Conservation (phyloP, 2,888 invertebrate genomes). For the Chirona hameri region DNA sequence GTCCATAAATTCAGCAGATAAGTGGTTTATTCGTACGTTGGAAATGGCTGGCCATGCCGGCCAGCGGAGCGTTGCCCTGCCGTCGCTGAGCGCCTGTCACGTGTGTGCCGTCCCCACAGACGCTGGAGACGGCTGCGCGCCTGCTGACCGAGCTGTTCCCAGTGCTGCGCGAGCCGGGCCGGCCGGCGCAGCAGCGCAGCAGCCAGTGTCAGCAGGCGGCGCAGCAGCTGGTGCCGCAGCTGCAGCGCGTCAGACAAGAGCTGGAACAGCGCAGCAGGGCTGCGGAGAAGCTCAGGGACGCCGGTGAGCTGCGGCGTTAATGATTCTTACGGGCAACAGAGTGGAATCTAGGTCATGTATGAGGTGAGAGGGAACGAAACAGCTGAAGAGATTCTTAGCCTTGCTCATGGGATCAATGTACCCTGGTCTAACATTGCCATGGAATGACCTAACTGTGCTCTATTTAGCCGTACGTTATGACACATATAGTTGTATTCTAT, state of each 20-base stretch:
- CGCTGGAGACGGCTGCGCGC: neutral
- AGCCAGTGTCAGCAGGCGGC: neutral
- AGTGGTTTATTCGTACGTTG: too few species aligned
- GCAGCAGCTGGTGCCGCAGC: neutral
- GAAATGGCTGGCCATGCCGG: too few species aligned
- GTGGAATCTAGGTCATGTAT: too few species aligned
- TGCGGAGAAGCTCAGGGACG: neutral
- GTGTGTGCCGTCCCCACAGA: neutral
- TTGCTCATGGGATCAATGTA: too few species aligned
- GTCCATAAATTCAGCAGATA: too few species aligned
- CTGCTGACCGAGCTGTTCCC: neutral
- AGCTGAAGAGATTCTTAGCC: too few species aligned
- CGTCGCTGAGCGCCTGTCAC: neutral
- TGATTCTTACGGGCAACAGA: too few species aligned
- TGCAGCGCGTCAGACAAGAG: neutral
- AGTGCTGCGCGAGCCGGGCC: neutral
- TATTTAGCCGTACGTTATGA: too few species aligned
- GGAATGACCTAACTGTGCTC: too few species aligned
- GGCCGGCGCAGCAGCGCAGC: constrained; percentile 39
- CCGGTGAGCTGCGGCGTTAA: neutral
- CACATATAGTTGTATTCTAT: too few species aligned
- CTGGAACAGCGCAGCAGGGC: neutral
- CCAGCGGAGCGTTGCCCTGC: neutral
- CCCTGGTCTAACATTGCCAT: too few species aligned
- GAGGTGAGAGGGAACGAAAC: too few species aligned